A percentile compares a stretch with the other conserved stretches of the same genome.
Evolutionary conservation across 2,888 invertebrate species (phyloP).

Genomic region (Dioctria rufipes): DNA sequence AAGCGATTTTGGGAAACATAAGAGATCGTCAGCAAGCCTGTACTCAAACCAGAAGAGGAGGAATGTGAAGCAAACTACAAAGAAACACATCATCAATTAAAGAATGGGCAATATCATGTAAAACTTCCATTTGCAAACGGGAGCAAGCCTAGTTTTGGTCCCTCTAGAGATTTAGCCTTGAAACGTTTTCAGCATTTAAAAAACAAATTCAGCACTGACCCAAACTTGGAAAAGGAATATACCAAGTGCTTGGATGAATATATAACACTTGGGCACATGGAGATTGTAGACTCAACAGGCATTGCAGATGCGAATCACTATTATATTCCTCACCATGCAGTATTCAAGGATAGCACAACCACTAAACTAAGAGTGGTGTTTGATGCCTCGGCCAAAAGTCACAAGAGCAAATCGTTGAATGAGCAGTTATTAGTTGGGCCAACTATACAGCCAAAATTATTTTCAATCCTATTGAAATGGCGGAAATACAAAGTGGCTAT

Average conservation of each 20-base stretch:
- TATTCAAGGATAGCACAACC: too few species aligned
- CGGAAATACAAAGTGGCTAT: too few species aligned
- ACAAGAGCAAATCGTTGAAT: conserved; percentile 9
- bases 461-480: conserved; percentile 8
- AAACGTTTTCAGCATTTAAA: not conserved
- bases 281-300: not conserved
- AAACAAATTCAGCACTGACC: not conserved
- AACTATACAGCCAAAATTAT: conserved; percentile 5
- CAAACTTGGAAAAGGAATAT: not conserved
- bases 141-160: not conserved
- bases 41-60: not conserved
- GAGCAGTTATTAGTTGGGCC: conserved; percentile 6
- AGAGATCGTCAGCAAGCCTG: not conserved
- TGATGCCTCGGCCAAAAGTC: not conserved
- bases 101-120: not conserved
- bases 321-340: not conserved
- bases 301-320: not conserved
- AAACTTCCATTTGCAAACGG: not conserved
- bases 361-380: too few species aligned
- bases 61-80: not conserved
- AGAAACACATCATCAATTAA: not conserved
- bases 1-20: not conserved
- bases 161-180: not conserved
- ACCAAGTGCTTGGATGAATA: not conserved
- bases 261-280: not conserved